These are phyloP conservation scores for Pygmarrhopalites habei DNA, from an alignment of 1,140 invertebrate genomes.

Conservation along the genomic window DNA sequence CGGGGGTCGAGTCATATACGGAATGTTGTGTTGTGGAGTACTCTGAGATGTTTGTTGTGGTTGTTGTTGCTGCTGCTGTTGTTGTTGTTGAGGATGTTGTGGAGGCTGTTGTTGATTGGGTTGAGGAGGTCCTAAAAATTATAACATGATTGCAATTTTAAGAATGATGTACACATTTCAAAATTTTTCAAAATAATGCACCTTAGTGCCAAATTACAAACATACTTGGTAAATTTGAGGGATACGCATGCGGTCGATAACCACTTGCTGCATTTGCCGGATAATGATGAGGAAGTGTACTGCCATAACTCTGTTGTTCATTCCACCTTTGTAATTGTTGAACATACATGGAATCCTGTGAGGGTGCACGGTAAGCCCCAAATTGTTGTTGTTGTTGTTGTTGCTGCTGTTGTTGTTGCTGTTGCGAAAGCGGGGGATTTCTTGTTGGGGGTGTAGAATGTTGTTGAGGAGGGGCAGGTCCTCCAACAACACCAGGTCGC, in stretches of 20 bases:
- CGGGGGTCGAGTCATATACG: constrained; percentile 52
- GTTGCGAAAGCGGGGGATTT: constrained; percentile 21
- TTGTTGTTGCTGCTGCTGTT: constrained; percentile 32
- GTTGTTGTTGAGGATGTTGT: constrained; percentile 29
- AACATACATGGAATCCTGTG: constrained; percentile 30
- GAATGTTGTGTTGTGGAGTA: constrained; percentile 41
- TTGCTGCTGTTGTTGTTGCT: constrained; percentile 25
- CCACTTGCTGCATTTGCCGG: constrained; percentile 34
- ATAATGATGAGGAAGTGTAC: constrained; percentile 37
- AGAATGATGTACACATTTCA: too few species aligned
- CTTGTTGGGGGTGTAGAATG: constrained; percentile 32
- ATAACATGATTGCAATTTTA: constrained; percentile 12
- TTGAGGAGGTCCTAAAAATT: too few species aligned
- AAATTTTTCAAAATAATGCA: too few species aligned
- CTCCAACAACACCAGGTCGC: constrained; percentile 16
- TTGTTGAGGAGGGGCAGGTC: constrained; percentile 27
- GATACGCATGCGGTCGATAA: constrained; percentile 35
- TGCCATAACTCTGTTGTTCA: constrained; percentile 46
- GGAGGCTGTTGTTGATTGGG: constrained; percentile 25
- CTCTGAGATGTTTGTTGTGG: constrained; percentile 34
- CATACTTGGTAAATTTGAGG: constrained; percentile 33
- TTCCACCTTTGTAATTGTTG: constrained; percentile 38
- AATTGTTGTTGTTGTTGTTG: constrained; percentile 41
- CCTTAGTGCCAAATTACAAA: too few species aligned
- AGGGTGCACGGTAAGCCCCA: constrained; percentile 38